phyloP scores from a whole-genome alignment of 2,888 invertebrate species.

The Cheilosia scutellata region DNA sequence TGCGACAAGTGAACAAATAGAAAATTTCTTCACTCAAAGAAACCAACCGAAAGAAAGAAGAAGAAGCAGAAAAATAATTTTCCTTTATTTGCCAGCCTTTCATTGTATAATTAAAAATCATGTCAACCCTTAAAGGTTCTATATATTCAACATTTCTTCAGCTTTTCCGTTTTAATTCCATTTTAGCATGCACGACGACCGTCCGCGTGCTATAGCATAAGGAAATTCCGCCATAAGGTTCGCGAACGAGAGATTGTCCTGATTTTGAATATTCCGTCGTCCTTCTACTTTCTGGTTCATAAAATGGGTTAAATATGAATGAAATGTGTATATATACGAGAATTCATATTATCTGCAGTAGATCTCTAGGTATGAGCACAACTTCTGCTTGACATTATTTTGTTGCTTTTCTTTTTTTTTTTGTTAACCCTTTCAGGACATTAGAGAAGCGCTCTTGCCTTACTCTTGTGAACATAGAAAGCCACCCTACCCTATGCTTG shows the following conservation, averaged over 20 bases:
- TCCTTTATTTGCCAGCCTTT: constrained; percentile 12
- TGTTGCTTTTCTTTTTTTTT: constrained; percentile 1
- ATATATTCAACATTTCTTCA: not conserved
- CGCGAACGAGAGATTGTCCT: constrained; percentile 7
- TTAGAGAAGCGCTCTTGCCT: not conserved
- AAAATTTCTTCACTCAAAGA: not conserved
- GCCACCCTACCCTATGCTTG: constrained; percentile 26
- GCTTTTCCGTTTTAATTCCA: constrained; percentile 27
- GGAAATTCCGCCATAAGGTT: constrained; percentile 12
- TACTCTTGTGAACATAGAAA: not conserved
- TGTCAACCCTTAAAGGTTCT: constrained; percentile 58
- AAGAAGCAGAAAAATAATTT: not conserved
- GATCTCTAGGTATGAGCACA: constrained; percentile 16
- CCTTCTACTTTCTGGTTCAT: constrained; percentile 4
- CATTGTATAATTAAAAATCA: constrained; percentile 67
- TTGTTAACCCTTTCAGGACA: not conserved
- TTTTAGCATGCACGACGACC: constrained; percentile 39
- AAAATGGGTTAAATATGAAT: constrained; percentile 55
- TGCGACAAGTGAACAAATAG: not conserved
- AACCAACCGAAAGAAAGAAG: not conserved
- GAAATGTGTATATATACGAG: not conserved
- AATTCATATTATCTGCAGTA: constrained; percentile 5
- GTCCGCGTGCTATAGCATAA: not conserved
- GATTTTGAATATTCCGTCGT: constrained; percentile 17
- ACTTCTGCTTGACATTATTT: constrained; percentile 35